A percentile compares a stretch with the other conserved stretches of the same genome.
Conservation (phyloP, 2,888 invertebrate species). For the Conops quadrifasciatus region DNA sequence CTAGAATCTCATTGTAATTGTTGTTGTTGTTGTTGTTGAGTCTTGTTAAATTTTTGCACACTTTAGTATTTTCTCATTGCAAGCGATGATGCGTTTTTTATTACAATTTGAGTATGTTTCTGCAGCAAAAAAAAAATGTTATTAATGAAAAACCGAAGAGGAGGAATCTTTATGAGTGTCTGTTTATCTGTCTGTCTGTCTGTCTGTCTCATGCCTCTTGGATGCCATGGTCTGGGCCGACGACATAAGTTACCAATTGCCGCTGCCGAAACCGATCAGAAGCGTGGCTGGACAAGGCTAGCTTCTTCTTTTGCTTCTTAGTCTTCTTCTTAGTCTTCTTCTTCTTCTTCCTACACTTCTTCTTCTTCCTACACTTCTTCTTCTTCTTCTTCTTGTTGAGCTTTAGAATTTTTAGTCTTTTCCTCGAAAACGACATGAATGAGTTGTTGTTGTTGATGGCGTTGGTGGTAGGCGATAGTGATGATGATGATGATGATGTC, state of each 20-base stretch:
- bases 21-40: background rate
- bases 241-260: background rate
- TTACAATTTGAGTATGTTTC: background rate
- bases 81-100: background rate
- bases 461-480: background rate
- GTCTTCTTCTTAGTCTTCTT: background rate
- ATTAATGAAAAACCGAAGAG: background rate
- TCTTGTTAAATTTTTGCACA: background rate
- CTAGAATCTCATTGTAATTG: background rate
- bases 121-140: too few species aligned
- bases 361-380: background rate
- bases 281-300: background rate
- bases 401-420: background rate
- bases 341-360: background rate
- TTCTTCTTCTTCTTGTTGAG: background rate
- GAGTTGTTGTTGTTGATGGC: too few species aligned
- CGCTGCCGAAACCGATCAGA: background rate
- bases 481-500: background rate
- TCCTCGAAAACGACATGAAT: background rate
- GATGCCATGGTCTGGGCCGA: conserved; percentile 62
- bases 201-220: conserved; percentile 46
- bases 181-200: background rate
- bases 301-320: background rate
- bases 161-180: background rate
- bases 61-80: background rate